Evolutionary conservation across 2,113 vertebrate genomes (phyloP).

Genomic region (Catharus bicknelli): DNA sequence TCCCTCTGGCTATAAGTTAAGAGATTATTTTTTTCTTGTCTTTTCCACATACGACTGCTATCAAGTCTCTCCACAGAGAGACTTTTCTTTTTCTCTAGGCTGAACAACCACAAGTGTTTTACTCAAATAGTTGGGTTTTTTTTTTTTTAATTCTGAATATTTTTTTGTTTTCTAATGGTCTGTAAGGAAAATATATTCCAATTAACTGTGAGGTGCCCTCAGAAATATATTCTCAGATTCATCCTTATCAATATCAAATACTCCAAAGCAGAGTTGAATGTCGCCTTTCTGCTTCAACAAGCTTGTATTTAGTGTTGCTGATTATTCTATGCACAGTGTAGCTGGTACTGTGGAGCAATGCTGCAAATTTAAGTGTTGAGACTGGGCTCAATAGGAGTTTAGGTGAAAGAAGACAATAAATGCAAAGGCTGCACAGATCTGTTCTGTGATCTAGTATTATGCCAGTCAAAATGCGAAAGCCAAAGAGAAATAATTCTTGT

Average conservation of each 20-base stretch:
- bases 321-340: background rate
- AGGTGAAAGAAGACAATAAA: background rate
- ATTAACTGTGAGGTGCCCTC: background rate
- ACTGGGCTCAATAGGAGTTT: background rate
- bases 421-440: background rate
- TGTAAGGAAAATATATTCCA: background rate
- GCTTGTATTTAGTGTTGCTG: background rate
- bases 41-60: background rate
- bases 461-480: background rate
- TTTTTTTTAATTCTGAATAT: background rate
- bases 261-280: background rate
- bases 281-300: background rate
- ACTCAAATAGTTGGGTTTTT: background rate
- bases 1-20: background rate
- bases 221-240: background rate
- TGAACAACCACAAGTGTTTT: background rate
- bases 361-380: background rate
- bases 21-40: background rate
- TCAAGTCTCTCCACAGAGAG: background rate
- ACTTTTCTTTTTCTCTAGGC: background rate
- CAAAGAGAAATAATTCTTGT: constrained; percentile 12
- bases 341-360: background rate
- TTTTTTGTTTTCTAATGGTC: background rate
- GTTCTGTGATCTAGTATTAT: background rate
- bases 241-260: background rate